A percentile compares a stretch with the other conserved stretches of the same genome.
Evolutionary conservation across 2,888 invertebrate species (phyloP).

Genomic region (Resseliella maxima): DNA sequence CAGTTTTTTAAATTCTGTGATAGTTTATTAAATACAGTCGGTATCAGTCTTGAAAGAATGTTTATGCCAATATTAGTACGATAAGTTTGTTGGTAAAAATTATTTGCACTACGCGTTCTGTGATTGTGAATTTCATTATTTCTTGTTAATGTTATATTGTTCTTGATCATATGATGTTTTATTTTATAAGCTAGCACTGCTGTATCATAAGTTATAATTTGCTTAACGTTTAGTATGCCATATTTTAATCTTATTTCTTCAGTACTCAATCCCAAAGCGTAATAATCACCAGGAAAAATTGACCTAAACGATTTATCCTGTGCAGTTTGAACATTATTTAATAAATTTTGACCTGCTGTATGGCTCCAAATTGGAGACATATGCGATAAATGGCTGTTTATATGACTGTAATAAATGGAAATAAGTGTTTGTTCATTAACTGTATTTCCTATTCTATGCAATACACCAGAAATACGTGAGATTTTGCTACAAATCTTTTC

Average conservation of each 20-base stretch:
- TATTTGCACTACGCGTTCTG: neutral
- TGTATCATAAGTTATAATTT: neutral
- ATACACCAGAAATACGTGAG: neutral
- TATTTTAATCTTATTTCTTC: neutral
- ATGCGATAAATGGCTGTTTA: neutral
- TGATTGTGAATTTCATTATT: neutral
- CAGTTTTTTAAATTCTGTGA: neutral
- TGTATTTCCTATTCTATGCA: neutral
- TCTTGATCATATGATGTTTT: neutral
- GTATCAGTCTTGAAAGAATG: neutral
- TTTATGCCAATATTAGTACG: neutral
- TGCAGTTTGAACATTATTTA: neutral
- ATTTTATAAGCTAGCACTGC: neutral
- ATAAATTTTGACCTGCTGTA: neutral
- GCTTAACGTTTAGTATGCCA: neutral
- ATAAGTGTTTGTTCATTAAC: no score
- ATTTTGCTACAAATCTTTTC: neutral
- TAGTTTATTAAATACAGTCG: neutral
- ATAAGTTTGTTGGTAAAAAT: neutral
- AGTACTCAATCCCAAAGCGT: neutral
- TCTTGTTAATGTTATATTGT: neutral
- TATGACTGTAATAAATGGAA: neutral
- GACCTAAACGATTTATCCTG: neutral
- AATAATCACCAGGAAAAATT: neutral
- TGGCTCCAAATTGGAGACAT: neutral